Conservation (phyloP, 2,888 invertebrate genomes). For the Macrosoma leucophasiata region DNA sequence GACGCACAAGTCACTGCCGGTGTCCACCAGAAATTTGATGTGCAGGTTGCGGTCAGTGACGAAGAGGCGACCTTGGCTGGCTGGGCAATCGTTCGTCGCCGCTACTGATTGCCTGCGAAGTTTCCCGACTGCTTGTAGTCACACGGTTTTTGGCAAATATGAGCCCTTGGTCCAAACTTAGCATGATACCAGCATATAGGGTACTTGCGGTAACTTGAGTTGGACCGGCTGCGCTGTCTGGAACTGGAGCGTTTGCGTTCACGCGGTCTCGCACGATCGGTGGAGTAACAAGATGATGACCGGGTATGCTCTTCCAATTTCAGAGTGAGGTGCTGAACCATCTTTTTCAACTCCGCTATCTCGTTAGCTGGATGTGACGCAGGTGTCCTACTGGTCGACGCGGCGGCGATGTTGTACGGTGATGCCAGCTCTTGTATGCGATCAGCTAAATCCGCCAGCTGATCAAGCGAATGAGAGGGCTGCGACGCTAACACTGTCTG, state of each 20-base stretch:
- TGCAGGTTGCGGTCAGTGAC: constrained; percentile 19
- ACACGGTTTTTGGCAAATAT: constrained; percentile 15
- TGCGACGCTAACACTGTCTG: constrained; percentile 20
- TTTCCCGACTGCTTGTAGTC: constrained; percentile 17
- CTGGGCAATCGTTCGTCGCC: constrained; percentile 26
- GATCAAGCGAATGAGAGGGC: constrained; percentile 6
- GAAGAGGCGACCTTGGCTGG: constrained; percentile 21
- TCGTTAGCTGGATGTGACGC: neutral
- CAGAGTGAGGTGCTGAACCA: constrained; percentile 1
- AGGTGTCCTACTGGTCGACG: neutral
- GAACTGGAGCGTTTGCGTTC: neutral
- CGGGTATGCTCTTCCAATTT: neutral
- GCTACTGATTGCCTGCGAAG: constrained; percentile 26
- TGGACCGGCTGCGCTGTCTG: neutral
- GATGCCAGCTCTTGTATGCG: constrained; percentile 13
- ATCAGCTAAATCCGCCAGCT: constrained; percentile 18
- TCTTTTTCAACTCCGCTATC: constrained; percentile 2
- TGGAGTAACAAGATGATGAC: neutral
- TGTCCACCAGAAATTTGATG: constrained; percentile 15
- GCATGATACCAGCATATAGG: constrained; percentile 25
- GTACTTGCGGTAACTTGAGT: constrained; percentile 14
- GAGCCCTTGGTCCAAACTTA: constrained; percentile 14
- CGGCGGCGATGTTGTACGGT: constrained; percentile 1
- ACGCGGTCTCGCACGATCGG: neutral
- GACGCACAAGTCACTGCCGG: constrained; percentile 21